phyloP scores from a whole-genome alignment of 1,140 invertebrate species.

The Parasteatoda tepidariorum region DNA sequence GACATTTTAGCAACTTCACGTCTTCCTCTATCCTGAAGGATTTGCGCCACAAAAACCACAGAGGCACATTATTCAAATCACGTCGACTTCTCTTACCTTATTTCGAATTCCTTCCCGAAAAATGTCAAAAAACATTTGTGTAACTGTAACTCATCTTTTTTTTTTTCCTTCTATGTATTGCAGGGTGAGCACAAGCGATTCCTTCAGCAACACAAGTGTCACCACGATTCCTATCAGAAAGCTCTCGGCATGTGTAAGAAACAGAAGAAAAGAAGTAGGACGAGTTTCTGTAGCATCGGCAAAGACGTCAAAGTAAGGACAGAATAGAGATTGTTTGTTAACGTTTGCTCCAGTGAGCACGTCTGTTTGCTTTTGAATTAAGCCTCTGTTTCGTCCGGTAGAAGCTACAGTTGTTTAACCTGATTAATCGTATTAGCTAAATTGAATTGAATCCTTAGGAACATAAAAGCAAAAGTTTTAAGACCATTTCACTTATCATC shows the following conservation, averaged over 20 bases:
- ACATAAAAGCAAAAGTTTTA: too few species aligned
- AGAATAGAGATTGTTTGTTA: too few species aligned
- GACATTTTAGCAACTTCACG: too few species aligned
- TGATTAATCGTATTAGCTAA: too few species aligned
- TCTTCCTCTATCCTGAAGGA: too few species aligned
- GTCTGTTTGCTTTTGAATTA: too few species aligned
- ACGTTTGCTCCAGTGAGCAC: too few species aligned
- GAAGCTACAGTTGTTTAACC: too few species aligned
- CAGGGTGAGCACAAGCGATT: conserved; percentile 91
- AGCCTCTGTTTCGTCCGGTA: too few species aligned
- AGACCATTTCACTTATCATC: too few species aligned
- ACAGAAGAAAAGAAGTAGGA: conserved; percentile 84
- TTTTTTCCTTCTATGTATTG: neutral
- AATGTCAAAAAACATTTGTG: neutral
- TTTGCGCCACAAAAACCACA: too few species aligned
- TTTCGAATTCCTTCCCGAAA: neutral
- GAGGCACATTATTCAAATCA: neutral
- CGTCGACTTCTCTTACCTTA: neutral
- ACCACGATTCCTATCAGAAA: conserved; percentile 88
- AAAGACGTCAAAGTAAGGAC: conserved; percentile 84
- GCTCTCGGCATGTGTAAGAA: conserved; percentile 90
- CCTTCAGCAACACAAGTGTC: conserved; percentile 86
- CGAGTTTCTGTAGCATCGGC: conserved; percentile 82
- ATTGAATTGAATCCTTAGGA: too few species aligned
- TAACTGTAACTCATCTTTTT: neutral